phyloP scores from a whole-genome alignment of 2,113 vertebrate species.

The Tetrao urogallus region DNA sequence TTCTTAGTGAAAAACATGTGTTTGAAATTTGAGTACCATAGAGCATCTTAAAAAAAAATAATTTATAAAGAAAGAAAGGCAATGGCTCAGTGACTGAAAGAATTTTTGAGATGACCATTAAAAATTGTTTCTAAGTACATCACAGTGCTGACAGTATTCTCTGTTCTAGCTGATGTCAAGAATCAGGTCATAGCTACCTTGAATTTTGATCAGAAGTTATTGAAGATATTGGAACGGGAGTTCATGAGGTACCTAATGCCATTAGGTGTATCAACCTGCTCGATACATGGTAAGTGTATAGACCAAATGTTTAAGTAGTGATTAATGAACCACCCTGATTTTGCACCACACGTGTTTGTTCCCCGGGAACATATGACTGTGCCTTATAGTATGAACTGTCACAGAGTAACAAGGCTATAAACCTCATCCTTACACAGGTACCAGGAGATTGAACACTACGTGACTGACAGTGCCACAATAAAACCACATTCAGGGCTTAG shows the following conservation, averaged over 20 bases:
- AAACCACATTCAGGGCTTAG: not conserved
- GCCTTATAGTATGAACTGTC: not conserved
- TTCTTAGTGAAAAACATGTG: not conserved
- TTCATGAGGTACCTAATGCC: not conserved
- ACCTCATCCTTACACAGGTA: not conserved
- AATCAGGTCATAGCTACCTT: not conserved
- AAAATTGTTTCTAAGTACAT: not conserved
- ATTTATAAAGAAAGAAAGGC: not conserved
- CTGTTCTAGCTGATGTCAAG: not conserved
- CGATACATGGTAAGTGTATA: not conserved
- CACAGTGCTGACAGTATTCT: not conserved
- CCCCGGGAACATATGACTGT: not conserved
- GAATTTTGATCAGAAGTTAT: not conserved
- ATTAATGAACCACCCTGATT: not conserved
- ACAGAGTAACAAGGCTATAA: not conserved
- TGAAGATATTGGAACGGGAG: not conserved
- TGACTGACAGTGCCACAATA: not conserved
- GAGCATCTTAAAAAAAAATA: not conserved
- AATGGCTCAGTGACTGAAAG: not conserved
- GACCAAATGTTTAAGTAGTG: not conserved
- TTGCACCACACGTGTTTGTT: accelerated
- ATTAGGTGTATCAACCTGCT: not conserved
- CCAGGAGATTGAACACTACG: not conserved
- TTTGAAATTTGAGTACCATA: not conserved
- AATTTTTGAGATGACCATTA: not conserved